Conservation (phyloP, 2,888 invertebrate species). For the Oscheius sp. region DNA sequence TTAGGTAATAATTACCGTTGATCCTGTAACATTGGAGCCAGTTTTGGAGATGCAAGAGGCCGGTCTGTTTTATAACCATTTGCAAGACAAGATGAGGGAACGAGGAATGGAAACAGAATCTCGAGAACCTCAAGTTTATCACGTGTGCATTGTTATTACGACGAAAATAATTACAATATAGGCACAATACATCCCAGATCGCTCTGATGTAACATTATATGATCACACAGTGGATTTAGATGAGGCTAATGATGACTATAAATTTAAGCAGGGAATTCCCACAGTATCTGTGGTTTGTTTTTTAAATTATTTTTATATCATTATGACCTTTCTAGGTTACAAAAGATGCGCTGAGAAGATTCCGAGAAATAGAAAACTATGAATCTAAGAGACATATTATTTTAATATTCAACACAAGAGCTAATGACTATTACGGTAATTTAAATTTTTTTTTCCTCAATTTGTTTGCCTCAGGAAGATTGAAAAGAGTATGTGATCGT, state of each 20-base stretch:
- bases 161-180: neutral
- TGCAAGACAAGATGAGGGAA: conserved; percentile 12
- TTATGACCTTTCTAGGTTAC: conserved; percentile 5
- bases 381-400: conserved; percentile 11
- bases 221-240: neutral
- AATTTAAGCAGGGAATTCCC: neutral
- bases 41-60: neutral
- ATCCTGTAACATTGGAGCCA: neutral
- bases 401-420: neutral
- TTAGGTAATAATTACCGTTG: neutral
- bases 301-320: neutral
- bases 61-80: neutral
- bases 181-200: conserved; percentile 17
- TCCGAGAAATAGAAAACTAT: neutral
- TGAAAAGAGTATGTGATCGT: conserved; percentile 9
- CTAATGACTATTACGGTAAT: conserved; percentile 24
- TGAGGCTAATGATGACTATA: neutral
- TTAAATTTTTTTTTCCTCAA: conserved; percentile 6
- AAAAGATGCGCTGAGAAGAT: neutral
- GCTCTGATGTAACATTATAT: neutral
- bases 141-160: neutral
- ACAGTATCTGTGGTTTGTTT: conserved; percentile 8
- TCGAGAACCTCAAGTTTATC: conserved; percentile 1
- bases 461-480: conserved; percentile 2
- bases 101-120: neutral